Conservation (phyloP, 23 tunicate species). For the Ciona savignyi region DNA sequence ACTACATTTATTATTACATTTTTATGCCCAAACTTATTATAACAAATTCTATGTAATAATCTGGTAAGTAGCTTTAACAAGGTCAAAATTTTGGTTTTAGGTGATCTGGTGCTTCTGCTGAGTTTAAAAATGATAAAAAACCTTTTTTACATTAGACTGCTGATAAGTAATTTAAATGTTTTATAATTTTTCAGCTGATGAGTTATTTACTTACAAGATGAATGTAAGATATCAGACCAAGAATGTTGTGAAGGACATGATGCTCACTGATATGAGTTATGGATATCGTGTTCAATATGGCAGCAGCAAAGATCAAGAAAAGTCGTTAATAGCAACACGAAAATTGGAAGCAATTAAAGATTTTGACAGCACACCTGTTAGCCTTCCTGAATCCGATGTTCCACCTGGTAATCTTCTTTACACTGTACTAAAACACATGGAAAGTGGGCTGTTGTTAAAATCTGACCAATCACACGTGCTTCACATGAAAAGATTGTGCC, state of each 20-base stretch:
- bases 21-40: too few relatives aligned
- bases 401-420: constrained; percentile 44
- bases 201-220: constrained; percentile 38
- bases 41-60: too few relatives aligned
- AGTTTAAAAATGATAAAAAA: too few relatives aligned
- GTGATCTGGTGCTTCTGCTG: too few relatives aligned
- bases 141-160: too few relatives aligned
- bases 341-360: constrained; percentile 4
- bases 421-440: constrained; percentile 39
- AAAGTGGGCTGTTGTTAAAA: constrained; percentile 28
- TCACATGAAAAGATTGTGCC: constrained; percentile 31
- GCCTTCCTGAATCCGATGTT: constrained; percentile 35
- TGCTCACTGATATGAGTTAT: constrained; percentile 46
- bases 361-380: constrained; percentile 27
- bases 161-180: too few relatives aligned
- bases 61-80: too few relatives aligned
- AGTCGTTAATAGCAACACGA: not conserved
- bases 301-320: not conserved
- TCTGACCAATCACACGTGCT: constrained; percentile 31
- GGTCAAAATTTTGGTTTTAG: too few relatives aligned
- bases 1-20: too few relatives aligned
- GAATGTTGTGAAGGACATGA: constrained; percentile 10
- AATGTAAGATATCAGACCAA: constrained; percentile 42
- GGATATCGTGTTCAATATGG: constrained; percentile 40
- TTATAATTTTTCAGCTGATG: constrained; percentile 49